phyloP scores from a whole-genome alignment of 2,797 vertebrate species.

The Periparus ater region DNA sequence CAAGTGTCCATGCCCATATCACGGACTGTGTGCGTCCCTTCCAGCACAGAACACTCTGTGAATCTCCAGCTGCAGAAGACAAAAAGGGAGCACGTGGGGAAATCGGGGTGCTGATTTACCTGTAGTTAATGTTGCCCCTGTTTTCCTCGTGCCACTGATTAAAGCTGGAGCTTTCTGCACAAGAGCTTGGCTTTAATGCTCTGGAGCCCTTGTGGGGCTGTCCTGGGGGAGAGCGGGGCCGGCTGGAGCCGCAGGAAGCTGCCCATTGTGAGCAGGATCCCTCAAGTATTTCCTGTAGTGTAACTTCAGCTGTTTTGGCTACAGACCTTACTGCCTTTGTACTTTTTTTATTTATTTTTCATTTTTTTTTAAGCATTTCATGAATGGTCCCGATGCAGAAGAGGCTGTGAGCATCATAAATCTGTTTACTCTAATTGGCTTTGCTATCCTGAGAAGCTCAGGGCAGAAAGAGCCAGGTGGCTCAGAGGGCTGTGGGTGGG shows the following conservation, averaged over 20 bases:
- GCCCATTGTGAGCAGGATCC: background rate
- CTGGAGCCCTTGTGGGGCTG: background rate
- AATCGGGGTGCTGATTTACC: fast-evolving
- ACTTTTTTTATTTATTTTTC: too few relatives aligned
- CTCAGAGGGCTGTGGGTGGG: background rate
- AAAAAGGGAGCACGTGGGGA: background rate
- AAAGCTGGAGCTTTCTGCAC: background rate
- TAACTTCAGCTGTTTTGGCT: slow-evolving; percentile 15
- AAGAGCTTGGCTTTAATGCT: background rate
- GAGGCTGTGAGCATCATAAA: background rate
- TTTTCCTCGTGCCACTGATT: background rate
- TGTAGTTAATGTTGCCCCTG: background rate
- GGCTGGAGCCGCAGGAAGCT: background rate
- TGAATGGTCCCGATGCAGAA: background rate
- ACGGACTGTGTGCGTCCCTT: background rate
- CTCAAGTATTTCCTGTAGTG: background rate
- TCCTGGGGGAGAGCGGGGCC: background rate
- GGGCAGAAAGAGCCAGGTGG: background rate
- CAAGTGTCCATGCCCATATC: fast-evolving
- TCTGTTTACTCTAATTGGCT: slow-evolving; percentile 57
- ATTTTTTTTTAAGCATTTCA: background rate
- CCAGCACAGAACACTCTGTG: background rate
- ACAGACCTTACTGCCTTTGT: background rate
- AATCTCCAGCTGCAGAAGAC: background rate
- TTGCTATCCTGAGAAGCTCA: background rate